Percentiles rank a stretch among this genome's conserved stretches.
These are phyloP conservation scores for Nesoenas mayeri DNA, from an alignment of 2,113 vertebrate species.

Conservation along the genomic window DNA sequence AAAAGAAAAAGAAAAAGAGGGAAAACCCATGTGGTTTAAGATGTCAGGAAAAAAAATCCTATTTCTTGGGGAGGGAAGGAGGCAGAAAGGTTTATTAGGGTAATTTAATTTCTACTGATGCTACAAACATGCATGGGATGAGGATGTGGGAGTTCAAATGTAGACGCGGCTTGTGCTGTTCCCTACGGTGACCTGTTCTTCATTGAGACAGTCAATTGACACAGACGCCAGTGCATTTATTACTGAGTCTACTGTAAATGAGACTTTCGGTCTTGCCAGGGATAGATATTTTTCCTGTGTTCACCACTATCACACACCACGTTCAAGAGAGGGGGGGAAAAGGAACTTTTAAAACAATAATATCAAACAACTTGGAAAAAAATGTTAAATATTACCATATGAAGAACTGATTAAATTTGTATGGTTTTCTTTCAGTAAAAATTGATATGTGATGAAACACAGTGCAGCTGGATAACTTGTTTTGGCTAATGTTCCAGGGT, in stretches of 20 bases:
- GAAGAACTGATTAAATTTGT: conserved; percentile 82
- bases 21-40: conserved; percentile 36
- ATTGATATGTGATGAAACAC: conserved; percentile 78
- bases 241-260: conserved; percentile 77
- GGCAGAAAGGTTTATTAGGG: conserved; percentile 53
- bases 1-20: not conserved
- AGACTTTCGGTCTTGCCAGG: conserved; percentile 70
- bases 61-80: not conserved
- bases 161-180: conserved; percentile 2
- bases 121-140: conserved; percentile 11
- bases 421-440: conserved; percentile 82
- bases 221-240: conserved; percentile 77
- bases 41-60: conserved; percentile 1
- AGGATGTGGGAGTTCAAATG: conserved; percentile 35
- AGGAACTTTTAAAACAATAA: conserved; percentile 79
- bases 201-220: conserved; percentile 73
- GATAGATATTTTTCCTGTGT: conserved; percentile 67
- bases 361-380: conserved; percentile 79
- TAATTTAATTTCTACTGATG: conserved; percentile 61
- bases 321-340: not conserved
- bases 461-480: conserved; percentile 70
- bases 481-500: conserved; percentile 42
- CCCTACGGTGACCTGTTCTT: conserved; percentile 72
- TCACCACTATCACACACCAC: conserved; percentile 77
- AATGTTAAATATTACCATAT: conserved; percentile 82